Evolutionary conservation across 1,140 invertebrate species (phyloP).

Genomic region (Linepithema humile): DNA sequence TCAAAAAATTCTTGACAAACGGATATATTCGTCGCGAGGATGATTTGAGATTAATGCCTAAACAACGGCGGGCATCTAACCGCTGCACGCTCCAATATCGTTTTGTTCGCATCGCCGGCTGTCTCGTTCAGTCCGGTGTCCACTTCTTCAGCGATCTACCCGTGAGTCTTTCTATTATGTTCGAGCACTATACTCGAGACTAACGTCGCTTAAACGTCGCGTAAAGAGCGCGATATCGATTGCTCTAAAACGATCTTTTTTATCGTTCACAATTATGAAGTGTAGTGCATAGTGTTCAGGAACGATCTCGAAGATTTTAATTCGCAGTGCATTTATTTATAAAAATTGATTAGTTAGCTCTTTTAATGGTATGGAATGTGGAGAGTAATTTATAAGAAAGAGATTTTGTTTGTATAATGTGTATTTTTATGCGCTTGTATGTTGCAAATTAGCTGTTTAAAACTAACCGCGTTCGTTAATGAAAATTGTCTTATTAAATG

Average conservation of each 20-base stretch:
- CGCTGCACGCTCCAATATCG: conserved; percentile 17
- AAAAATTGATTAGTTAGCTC: no score
- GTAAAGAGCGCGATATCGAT: background rate
- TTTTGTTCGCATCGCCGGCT: conserved; percentile 18
- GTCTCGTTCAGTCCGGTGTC: conserved; percentile 14
- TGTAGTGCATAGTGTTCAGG: background rate
- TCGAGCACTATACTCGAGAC: background rate
- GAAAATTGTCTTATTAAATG: background rate
- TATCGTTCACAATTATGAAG: background rate
- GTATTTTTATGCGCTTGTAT: no score
- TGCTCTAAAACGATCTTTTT: background rate
- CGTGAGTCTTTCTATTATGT: conserved; percentile 1
- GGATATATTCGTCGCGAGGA: background rate
- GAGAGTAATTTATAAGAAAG: background rate
- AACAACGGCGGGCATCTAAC: background rate
- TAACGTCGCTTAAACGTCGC: background rate
- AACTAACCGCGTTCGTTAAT: background rate
- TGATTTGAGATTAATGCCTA: conserved; percentile 19
- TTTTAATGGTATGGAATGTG: no score
- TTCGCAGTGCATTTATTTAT: background rate
- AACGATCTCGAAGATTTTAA: background rate
- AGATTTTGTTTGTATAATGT: background rate
- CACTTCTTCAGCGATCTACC: background rate
- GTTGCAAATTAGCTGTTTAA: background rate
- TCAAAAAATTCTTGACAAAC: background rate